phyloP scores from a whole-genome alignment of 2,113 vertebrate species.

The Poeciliopsis prolifica region DNA sequence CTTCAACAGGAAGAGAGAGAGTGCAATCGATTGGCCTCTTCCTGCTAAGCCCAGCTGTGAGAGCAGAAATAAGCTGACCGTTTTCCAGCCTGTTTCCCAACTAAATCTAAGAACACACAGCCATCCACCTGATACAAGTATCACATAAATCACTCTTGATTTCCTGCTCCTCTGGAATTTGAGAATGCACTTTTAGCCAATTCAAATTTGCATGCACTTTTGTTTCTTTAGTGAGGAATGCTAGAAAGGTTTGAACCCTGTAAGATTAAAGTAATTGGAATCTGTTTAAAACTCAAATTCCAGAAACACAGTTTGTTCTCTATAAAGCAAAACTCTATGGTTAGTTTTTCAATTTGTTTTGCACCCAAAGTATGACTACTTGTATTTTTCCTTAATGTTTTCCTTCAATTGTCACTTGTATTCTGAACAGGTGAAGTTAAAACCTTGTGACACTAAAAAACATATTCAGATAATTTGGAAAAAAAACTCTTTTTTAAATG shows the following conservation, averaged over 20 bases:
- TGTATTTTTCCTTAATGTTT: not conserved
- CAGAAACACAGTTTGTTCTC: too few relatives aligned
- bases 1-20: slow-evolving; percentile 76
- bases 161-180: slow-evolving; percentile 10
- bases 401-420: not conserved
- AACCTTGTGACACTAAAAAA: not conserved
- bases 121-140: slow-evolving; percentile 4
- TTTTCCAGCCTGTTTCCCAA: slow-evolving; percentile 55
- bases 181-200: not conserved
- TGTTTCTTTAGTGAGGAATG: not conserved
- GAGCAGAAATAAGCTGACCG: slow-evolving; percentile 68
- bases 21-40: slow-evolving; percentile 78
- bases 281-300: not conserved
- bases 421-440: not conserved
- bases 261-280: not conserved
- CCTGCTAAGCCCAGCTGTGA: slow-evolving; percentile 64
- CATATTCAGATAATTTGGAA: not conserved
- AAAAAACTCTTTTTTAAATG: not conserved
- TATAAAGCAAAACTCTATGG: too few relatives aligned
- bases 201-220: not conserved
- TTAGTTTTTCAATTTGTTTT: not conserved
- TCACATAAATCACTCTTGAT: slow-evolving; percentile 5
- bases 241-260: not conserved
- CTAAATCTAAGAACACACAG: slow-evolving; percentile 27
- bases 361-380: not conserved